A percentile compares a stretch with the other conserved stretches of the same genome.
phyloP scores from a whole-genome alignment of 23 tunicate genomes.

The Pegea sp. region DNA sequence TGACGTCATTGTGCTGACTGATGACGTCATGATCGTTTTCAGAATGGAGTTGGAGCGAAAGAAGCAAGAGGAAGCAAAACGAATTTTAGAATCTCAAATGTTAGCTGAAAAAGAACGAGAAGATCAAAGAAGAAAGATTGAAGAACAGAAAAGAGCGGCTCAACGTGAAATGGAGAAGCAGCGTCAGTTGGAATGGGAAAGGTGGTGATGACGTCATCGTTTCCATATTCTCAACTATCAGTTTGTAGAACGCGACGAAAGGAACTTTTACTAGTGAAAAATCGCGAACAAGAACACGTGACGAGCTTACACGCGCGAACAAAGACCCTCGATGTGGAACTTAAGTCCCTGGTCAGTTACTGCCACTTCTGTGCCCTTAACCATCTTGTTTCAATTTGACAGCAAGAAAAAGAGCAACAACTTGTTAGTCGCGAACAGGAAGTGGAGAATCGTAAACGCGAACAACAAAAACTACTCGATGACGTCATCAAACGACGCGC shows the following conservation, averaged over 20 bases:
- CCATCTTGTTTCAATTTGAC: no score
- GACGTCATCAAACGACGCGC: no score
- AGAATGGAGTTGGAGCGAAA: constrained; percentile 70
- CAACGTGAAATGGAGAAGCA: constrained; percentile 85
- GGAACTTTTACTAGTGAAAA: constrained; percentile 50
- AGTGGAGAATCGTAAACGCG: no score
- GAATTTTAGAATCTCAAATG: constrained; percentile 45
- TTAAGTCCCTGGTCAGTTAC: constrained; percentile 28
- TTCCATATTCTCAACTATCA: not conserved
- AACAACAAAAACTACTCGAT: no score
- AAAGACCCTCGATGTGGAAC: constrained; percentile 57
- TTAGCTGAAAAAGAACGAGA: constrained; percentile 64
- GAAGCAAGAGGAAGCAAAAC: constrained; percentile 36
- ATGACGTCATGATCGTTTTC: not conserved
- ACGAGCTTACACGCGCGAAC: constrained; percentile 58
- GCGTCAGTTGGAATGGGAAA: constrained; percentile 72
- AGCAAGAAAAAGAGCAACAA: not conserved
- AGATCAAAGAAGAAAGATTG: constrained; percentile 54
- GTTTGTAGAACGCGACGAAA: constrained; percentile 35
- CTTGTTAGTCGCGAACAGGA: no score
- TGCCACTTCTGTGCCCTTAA: no score
- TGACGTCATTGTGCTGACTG: not conserved
- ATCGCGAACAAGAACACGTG: constrained; percentile 64
- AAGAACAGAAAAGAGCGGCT: constrained; percentile 71
- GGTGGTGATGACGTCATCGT: constrained; percentile 8